A percentile compares a stretch with the other conserved stretches of the same genome.
These are phyloP conservation scores for Arrhopalites spinosus DNA, from an alignment of 2,888 invertebrate species.

Conservation along the genomic window DNA sequence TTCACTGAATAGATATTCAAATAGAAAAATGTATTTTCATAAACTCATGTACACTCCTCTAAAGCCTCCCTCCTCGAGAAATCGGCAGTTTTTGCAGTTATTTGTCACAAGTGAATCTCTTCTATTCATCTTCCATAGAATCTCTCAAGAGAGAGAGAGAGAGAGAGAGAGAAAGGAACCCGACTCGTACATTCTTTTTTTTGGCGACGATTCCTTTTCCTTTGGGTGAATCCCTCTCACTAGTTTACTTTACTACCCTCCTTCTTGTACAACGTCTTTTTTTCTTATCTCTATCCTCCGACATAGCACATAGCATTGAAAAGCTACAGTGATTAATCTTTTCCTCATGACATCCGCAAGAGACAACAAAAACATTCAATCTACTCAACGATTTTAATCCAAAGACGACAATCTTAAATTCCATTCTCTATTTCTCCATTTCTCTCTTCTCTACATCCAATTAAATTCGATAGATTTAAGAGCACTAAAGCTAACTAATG, in stretches of 20 bases:
- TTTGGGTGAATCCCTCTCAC: not conserved
- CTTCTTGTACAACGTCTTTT: not conserved
- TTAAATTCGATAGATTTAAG: conserved; percentile 52
- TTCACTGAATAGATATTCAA: not conserved
- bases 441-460: conserved; percentile 32
- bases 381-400: conserved; percentile 37
- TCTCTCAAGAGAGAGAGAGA: conserved; percentile 37
- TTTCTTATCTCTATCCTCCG: conserved; percentile 33
- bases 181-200: conserved; percentile 37
- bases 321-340: conserved; percentile 56
- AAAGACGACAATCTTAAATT: conserved; percentile 15
- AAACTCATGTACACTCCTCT: not conserved
- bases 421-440: conserved; percentile 14
- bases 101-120: conserved; percentile 42
- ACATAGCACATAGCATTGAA: conserved; percentile 43
- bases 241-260: not conserved
- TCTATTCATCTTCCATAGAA: conserved; percentile 41
- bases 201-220: conserved; percentile 24
- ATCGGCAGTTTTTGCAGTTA: conserved; percentile 29
- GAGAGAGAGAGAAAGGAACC: conserved; percentile 37
- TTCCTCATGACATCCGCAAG: conserved; percentile 31
- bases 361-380: conserved; percentile 40
- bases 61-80: not conserved
- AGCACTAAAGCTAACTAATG: not conserved
- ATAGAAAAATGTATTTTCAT: not conserved